Evolutionary conservation across 2,888 invertebrate genomes (phyloP).

Genomic region (Empis livida): DNA sequence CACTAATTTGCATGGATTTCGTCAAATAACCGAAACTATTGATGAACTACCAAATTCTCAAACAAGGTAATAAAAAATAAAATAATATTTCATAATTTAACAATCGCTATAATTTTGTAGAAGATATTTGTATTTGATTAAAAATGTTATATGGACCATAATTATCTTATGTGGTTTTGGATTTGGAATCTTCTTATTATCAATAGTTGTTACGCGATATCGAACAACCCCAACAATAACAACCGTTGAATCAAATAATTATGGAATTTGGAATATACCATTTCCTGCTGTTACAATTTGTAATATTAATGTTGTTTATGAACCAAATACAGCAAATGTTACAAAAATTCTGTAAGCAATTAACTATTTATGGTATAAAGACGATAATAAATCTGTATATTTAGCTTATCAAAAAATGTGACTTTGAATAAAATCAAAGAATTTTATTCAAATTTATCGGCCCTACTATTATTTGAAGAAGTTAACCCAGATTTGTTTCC

Average conservation of each 20-base stretch:
- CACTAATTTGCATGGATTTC: too few species aligned
- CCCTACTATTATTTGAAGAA: slow-evolving; percentile 2
- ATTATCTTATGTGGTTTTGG: slow-evolving; percentile 13
- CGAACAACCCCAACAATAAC: slow-evolving; percentile 20
- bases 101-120: not conserved
- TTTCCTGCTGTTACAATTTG: slow-evolving; percentile 54
- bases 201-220: slow-evolving; percentile 18
- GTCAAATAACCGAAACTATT: too few species aligned
- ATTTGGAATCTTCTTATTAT: slow-evolving; percentile 17
- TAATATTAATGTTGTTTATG: slow-evolving; percentile 45
- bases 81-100: not conserved
- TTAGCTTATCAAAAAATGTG: not conserved
- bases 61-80: too few species aligned
- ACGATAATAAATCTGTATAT: not conserved
- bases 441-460: slow-evolving; percentile 3
- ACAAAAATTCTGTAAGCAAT: slow-evolving; percentile 39
- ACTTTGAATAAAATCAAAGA: not conserved
- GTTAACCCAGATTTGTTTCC: slow-evolving; percentile 13
- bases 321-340: slow-evolving; percentile 34
- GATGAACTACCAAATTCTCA: too few species aligned
- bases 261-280: slow-evolving; percentile 50
- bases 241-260: slow-evolving; percentile 44
- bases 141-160: slow-evolving; percentile 9
- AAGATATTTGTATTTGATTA: not conserved
- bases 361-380: not conserved